A percentile compares a stretch with the other conserved stretches of the same genome.
phyloP scores from a whole-genome alignment of 2,888 invertebrate genomes.

The Acrobasis repandana region DNA sequence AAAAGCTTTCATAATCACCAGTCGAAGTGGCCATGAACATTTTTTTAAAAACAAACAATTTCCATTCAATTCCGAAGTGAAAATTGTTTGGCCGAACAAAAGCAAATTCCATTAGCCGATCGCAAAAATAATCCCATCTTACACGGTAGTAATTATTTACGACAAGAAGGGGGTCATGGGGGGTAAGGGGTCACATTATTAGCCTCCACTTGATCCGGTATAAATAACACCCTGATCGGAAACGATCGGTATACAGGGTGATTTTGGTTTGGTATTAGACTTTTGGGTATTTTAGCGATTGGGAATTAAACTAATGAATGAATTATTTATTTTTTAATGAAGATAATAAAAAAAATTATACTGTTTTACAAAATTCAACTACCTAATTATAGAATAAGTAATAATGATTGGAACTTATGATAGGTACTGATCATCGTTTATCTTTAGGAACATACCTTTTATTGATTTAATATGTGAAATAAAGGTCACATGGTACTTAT shows the following conservation, averaged over 20 bases:
- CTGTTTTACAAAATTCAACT: too few species aligned
- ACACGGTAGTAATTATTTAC: slow-evolving; percentile 29
- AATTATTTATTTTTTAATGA: too few species aligned
- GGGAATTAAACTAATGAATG: too few species aligned
- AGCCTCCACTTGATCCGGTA: slow-evolving; percentile 57
- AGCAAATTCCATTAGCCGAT: slow-evolving; percentile 26
- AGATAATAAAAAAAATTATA: too few species aligned
- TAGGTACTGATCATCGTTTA: too few species aligned
- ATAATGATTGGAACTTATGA: too few species aligned
- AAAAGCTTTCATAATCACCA: not conserved
- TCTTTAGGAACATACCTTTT: too few species aligned
- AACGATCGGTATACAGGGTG: slow-evolving; percentile 56
- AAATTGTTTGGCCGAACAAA: slow-evolving; percentile 15
- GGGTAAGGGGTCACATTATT: slow-evolving; percentile 47
- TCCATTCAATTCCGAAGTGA: slow-evolving; percentile 3
- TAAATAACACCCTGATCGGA: slow-evolving; percentile 65
- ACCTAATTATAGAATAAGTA: too few species aligned
- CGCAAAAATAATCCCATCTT: slow-evolving; percentile 30
- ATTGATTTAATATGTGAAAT: too few species aligned
- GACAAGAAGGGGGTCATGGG: slow-evolving; percentile 25
- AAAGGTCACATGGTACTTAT: too few species aligned
- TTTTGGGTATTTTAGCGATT: too few species aligned
- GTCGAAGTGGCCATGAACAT: not conserved
- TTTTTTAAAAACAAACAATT: slow-evolving; percentile 1
- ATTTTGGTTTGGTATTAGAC: slow-evolving; percentile 20